Conservation (phyloP, 2,888 invertebrate species). For the Tromatobia lineatoria region DNA sequence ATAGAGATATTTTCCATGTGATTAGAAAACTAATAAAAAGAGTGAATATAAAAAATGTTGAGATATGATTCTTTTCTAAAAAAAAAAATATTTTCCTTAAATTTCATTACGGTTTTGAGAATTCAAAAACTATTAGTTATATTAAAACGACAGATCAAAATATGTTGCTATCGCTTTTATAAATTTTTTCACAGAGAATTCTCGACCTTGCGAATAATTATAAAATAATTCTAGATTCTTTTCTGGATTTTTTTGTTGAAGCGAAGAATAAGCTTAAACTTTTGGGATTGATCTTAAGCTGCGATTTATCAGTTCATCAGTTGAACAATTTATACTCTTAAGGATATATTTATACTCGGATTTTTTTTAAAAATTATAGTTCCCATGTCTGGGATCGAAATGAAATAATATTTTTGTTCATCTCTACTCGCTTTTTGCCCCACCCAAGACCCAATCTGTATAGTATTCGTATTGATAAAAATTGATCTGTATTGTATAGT, state of each 20-base stretch:
- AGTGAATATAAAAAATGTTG: no score
- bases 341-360: not conserved
- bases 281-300: no score
- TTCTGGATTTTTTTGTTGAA: no score
- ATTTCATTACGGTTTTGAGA: not conserved
- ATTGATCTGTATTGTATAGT: conserved; percentile 81
- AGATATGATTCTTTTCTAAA: no score
- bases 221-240: not conserved
- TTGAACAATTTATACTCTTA: no score
- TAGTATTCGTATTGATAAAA: conserved; percentile 80
- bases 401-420: not conserved
- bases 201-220: not conserved
- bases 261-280: no score
- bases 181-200: no score
- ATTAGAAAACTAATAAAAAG: no score
- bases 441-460: conserved; percentile 64
- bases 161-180: not conserved
- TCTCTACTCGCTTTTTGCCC: not conserved
- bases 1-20: no score
- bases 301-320: no score
- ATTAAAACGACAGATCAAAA: not conserved
- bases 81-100: not conserved
- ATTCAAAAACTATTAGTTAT: not conserved
- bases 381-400: not conserved
- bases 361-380: not conserved